These are phyloP conservation scores for Cyphomyrmex costatus DNA, from an alignment of 1,140 invertebrate genomes.

Conservation along the genomic window DNA sequence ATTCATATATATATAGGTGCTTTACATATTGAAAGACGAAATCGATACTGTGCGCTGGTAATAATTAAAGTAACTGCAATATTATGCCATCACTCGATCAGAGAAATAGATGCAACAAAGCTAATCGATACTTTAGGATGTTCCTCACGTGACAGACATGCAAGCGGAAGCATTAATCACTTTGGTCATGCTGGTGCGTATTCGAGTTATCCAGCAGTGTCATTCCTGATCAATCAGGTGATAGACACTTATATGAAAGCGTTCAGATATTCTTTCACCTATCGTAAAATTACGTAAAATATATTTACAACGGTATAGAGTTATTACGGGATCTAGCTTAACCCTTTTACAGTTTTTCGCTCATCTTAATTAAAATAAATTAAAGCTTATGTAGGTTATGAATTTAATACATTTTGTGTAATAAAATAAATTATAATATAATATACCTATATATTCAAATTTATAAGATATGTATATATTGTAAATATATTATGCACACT, in stretches of 20 bases:
- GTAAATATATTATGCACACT: no score
- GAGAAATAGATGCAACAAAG: constrained; percentile 49
- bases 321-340: neutral
- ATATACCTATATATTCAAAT: neutral
- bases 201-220: constrained; percentile 66
- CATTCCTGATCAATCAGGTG: constrained; percentile 69
- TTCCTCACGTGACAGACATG: constrained; percentile 68
- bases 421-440: neutral
- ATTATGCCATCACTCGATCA: constrained; percentile 52
- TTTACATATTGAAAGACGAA: constrained; percentile 39
- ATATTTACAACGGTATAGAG: constrained; percentile 63
- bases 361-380: neutral
- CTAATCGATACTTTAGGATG: constrained; percentile 43
- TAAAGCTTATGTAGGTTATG: neutral
- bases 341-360: constrained; percentile 56
- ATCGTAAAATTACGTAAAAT: constrained; percentile 55
- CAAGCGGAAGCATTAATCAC: constrained; percentile 69
- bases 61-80: constrained; percentile 38
- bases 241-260: constrained; percentile 69
- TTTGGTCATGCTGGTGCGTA: constrained; percentile 77
- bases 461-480: neutral
- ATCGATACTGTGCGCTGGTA: constrained; percentile 27
- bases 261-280: constrained; percentile 42
- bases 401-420: neutral
- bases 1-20: neutral